Base-by-base conservation (phyloP, 2,888 invertebrate genomes). In the Selenia dentaria region DNA sequence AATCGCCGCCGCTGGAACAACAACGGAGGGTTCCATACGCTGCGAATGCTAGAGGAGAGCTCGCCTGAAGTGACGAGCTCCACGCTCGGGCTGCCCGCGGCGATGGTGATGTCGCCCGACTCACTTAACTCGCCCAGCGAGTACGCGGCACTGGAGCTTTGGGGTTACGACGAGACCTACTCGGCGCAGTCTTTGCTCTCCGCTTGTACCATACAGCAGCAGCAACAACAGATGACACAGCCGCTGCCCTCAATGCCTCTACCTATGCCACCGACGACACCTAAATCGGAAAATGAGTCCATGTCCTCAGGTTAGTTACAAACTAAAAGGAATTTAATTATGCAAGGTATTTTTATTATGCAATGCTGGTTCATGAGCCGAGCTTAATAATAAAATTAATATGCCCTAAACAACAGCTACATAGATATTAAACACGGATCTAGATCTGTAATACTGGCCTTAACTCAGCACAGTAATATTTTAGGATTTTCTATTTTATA, bases 1-100 rank as follows among this genome's bases (percentile, higher is more conserved):
- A 94, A 94, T 92, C 94, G 95, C 81, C 93, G 94, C 81, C 93
- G 94, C 89, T 95, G 95, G 94, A 94, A 94, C 59, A 94, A 94
- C 87, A 93, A 94, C 87, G 93, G 94, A 82, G 93, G 94, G 76
- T 93, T 94, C 80, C 91, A 88, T 71, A 86, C 93, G 78, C 80
- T 92, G 83, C 91, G 92, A 64, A 93, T 93, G 83, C 92, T 94
- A 65, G 93, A 94, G 72, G 94, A 94, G 86, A 94, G 94, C 77
- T 94, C 94, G 58, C 93, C 94, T 54, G 94, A 95, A 78, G 95
- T 95, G 82, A 94, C 95, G 22, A 96, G 96, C 36, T 95, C 95
- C 31, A 92, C 94, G 52, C 86, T 95, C 34, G 94, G 94, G 9
- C 26, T 95, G 80, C 92, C 94, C 64, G 92, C 94, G 58, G 94